Evolutionary conservation across 1,140 invertebrate species (phyloP), one percentile per base, ranked within the genome.

Genomic region (Zaprionus lachaisei): DNA sequence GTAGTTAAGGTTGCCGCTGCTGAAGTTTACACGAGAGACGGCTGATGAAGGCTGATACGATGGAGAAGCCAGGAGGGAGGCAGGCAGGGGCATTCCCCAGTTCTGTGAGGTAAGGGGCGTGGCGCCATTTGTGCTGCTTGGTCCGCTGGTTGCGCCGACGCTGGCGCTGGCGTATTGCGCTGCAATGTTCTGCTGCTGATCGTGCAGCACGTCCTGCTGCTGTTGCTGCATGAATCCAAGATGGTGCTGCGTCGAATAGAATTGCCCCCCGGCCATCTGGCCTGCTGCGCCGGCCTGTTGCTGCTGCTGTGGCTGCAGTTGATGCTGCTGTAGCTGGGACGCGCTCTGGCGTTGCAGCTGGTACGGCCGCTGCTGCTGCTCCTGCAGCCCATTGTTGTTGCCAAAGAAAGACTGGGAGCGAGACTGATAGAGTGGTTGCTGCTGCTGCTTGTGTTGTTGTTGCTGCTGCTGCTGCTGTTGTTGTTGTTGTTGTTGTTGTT

Each of bases 11-110:
- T 90, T 87, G 67, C 91, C 91, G 37, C 91, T 91, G 11, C 63
- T 75, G 77, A 82, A 92, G 47, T 77, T 91, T 7, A 92, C 91
- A 26, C 83, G 83, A n/a, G 91, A 92, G 15, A 92, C 91, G 12
- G 84, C 82, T 24, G 91, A 67, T 6, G 76, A 75, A 72, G 72
- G 73, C 44, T 85, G 74, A 41, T 72, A 81, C 15, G 76, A 24
- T 37, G 84, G 24, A 14, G 84, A 26, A 28, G 47, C 61, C 72
- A 77, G 34, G 11, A 82, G 72, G 34, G 80, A 60, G 64, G 77
- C 58, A 55, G 83, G 83, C 6, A 86, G 63, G 2, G 83, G 41
- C 77, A 74, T 82, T 17, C 83, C 83, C 24, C 58, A 77, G 63
- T 51, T 87, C 34, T 81, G 70, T 5, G 69, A 70, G 5, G 79